Evolutionary conservation across 2,797 vertebrate species (phyloP), one percentile per base, ranked within the genome.

Genomic region (Dicrostonyx torquatus): DNA sequence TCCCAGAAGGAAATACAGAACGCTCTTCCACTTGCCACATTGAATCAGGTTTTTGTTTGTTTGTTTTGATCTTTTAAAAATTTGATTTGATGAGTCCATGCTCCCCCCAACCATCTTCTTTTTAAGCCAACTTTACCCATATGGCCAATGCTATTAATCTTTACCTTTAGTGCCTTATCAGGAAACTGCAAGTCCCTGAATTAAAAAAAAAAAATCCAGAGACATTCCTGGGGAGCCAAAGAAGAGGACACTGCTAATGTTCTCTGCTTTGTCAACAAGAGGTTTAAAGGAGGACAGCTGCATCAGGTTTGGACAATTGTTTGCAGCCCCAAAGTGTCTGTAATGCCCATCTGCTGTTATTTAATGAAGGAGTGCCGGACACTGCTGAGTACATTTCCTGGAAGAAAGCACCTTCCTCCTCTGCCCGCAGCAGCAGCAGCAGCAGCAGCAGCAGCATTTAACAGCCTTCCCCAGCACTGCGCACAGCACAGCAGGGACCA

Each of bases 361-460:
- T 86, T 97, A 76, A 88, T 58, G 89, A 95, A 96, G 82, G 85
- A 88, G 85, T 34, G 64, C 75, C 40, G 5, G 45, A 34, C 43
- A 7, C 43, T 82, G 87, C 78, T 93, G 85, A 90, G 72, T n/a
- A 91, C 40, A 89, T 94, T 89, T 96, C 92, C 93, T 96, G 94
- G 66, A 85, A 96, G 92, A 91, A 90, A 78, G 29, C 2, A 1
- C 87, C 60, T 85, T 95, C 37, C 79, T 95, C 73, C 64, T 77
- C 8, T 2, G 43, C 76, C 86, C 50, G 83, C 34, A 11, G 62
- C 75, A 20, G 43, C 13, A 15, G 60, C 53, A 53, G 50, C 50
- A 53, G 53, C 53, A 53, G 48, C 50, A 50, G 50, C 50, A 50
- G 2, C 50, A 48, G 48, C 62, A 22, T 83, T 82, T 70, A 83